Conservation (phyloP, 2,888 invertebrate genomes). For the Apocheima hispidaria region DNA sequence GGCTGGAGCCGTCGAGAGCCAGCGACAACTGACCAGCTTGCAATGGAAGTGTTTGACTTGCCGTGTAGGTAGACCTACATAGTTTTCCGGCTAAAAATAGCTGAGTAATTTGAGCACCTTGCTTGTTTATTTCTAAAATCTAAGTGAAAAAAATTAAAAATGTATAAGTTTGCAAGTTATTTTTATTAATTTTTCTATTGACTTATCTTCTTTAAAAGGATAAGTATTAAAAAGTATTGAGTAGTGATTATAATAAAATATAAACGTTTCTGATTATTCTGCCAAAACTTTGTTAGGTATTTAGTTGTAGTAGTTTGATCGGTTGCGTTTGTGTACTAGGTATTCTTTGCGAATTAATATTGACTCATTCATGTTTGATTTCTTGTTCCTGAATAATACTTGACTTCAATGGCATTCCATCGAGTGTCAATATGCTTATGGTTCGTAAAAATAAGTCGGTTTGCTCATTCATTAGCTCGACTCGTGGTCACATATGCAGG, state of each 20-base stretch:
- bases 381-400: constrained; percentile 20
- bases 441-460: constrained; percentile 8
- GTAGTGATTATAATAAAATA: too few relatives aligned
- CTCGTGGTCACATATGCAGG: not conserved
- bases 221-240: too few relatives aligned
- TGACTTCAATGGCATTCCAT: constrained; percentile 30
- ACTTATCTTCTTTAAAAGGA: too few relatives aligned
- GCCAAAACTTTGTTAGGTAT: too few relatives aligned
- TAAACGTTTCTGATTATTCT: too few relatives aligned
- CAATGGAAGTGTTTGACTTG: not conserved
- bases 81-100: not conserved
- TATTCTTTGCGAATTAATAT: not conserved
- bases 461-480: constrained; percentile 20
- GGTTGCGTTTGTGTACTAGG: too few relatives aligned
- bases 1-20: constrained; percentile 7
- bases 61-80: not conserved
- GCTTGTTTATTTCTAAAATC: not conserved
- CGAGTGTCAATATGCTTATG: constrained; percentile 13
- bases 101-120: not conserved
- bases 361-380: constrained; percentile 17
- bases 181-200: not conserved
- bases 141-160: not conserved
- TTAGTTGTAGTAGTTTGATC: too few relatives aligned
- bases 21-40: not conserved
- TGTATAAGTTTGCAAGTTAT: not conserved